Percentiles rank a stretch among this genome's conserved stretches.
These are phyloP conservation scores for Toxostoma redivivum DNA, from an alignment of 2,113 vertebrate genomes.

Conservation along the genomic window DNA sequence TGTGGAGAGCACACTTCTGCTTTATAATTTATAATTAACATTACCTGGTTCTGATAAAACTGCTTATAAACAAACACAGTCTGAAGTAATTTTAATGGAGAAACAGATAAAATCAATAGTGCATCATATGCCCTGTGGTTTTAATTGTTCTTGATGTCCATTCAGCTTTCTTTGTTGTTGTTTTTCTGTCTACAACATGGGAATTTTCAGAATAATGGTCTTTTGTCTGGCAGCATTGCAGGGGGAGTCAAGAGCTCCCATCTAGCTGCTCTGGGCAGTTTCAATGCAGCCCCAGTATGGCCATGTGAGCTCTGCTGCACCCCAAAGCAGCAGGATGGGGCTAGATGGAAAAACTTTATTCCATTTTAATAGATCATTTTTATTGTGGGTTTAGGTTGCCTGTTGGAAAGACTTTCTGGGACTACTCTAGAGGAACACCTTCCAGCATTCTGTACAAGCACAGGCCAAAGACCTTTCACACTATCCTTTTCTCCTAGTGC, in stretches of 20 bases:
- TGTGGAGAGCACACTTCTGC: background rate
- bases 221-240: background rate
- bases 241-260: background rate
- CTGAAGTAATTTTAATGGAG: background rate
- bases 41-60: conserved; percentile 20
- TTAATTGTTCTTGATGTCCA: background rate
- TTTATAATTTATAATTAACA: background rate
- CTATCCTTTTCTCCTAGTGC: background rate
- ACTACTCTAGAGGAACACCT: background rate
- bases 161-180: background rate
- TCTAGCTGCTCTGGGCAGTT: background rate
- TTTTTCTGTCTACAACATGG: background rate
- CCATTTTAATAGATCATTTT: background rate
- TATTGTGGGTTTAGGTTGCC: background rate
- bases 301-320: background rate
- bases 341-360: background rate
- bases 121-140: background rate
- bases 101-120: conserved; percentile 30
- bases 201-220: background rate
- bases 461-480: background rate
- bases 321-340: background rate
- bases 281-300: background rate
- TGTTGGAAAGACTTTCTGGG: background rate
- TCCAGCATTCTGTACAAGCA: background rate
- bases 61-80: background rate